phyloP scores from a whole-genome alignment of 1,140 invertebrate species.

The Panagrolaimus sp. region DNA sequence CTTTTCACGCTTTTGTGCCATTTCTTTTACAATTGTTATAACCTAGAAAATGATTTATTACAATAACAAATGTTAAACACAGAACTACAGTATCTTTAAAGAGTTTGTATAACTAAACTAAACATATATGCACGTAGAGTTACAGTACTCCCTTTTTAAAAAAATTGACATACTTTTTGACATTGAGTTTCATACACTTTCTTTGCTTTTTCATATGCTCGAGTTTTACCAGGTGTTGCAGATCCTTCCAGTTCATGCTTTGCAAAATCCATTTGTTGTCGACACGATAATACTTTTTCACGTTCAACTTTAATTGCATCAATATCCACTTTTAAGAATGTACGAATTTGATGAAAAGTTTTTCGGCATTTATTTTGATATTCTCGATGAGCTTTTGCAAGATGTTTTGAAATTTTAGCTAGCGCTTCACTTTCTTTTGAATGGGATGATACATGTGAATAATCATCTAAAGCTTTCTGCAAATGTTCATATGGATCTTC shows the following conservation, averaged over 20 bases:
- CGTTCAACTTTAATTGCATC: neutral
- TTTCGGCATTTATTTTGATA: neutral
- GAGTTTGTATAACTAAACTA: no score
- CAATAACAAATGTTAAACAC: no score
- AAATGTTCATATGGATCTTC: neutral
- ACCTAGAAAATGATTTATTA: no score
- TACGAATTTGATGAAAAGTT: slow-evolving; percentile 8
- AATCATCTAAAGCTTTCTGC: neutral
- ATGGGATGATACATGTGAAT: neutral
- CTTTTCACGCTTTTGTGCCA: no score
- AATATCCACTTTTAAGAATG: neutral
- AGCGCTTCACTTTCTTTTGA: neutral
- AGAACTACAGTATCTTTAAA: no score
- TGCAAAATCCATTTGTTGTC: neutral
- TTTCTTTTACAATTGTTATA: no score
- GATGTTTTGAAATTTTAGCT: neutral
- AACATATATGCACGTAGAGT: no score
- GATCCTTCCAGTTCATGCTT: neutral
- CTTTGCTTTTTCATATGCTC: neutral
- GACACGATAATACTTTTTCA: neutral
- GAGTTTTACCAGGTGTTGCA: neutral
- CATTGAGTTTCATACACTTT: neutral
- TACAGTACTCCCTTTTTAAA: no score
- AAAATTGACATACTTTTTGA: neutral
- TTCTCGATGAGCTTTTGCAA: neutral